These are phyloP conservation scores for Monarcha castaneiventris DNA, from an alignment of 2,113 vertebrate species.

Conservation along the genomic window DNA sequence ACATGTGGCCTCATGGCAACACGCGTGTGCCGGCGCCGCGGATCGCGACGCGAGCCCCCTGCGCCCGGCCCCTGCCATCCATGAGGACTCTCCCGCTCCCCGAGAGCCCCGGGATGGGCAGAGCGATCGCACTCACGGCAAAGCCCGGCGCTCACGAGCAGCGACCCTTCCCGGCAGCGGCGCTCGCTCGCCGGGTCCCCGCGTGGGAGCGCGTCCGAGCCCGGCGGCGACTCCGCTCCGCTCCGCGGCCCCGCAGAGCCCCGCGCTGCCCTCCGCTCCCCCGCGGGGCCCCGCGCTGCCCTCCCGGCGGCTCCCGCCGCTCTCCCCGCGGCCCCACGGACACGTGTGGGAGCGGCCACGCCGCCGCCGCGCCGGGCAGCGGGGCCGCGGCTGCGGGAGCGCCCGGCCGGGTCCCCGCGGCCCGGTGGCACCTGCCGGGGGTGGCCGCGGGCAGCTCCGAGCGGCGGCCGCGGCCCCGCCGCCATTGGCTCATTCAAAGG, in stretches of 20 bases:
- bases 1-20: background rate
- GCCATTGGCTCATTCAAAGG: no score
- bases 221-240: background rate
- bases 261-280: background rate
- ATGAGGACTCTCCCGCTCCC: accelerated
- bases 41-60: background rate
- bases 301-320: background rate
- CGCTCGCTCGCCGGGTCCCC: background rate
- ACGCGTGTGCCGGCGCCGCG: background rate
- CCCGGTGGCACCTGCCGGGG: background rate
- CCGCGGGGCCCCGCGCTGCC: background rate
- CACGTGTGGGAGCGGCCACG: no score
- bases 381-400: no score
- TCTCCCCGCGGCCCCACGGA: no score
- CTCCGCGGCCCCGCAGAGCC: background rate
- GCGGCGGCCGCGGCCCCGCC: background rate
- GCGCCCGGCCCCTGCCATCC: background rate
- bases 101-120: background rate
- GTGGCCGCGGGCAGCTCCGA: background rate
- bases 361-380: no score
- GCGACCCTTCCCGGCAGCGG: background rate
- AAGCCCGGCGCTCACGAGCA: background rate
- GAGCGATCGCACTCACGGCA: background rate
- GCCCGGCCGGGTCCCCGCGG: background rate
- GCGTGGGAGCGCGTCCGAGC: background rate